phyloP scores from a whole-genome alignment of 2,797 vertebrate species.

The Simalia tracyae region DNA sequence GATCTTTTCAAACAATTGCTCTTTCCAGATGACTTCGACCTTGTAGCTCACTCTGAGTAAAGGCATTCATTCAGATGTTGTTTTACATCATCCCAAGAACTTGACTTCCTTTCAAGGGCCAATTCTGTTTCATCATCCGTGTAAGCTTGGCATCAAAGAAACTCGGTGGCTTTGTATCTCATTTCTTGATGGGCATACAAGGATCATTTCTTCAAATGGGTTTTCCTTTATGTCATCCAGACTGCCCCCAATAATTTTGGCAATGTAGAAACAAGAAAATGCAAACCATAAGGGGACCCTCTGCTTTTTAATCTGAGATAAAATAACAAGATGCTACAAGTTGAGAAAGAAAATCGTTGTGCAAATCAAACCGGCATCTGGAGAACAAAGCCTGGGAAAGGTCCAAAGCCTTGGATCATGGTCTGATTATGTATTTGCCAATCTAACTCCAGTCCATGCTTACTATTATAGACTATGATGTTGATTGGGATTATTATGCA shows the following conservation, averaged over 20 bases:
- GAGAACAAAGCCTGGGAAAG: neutral
- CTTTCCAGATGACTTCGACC: conserved; percentile 22
- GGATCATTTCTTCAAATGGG: conserved; percentile 6
- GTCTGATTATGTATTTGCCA: neutral
- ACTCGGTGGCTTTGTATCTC: neutral
- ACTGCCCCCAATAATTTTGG: neutral
- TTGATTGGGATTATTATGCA: neutral
- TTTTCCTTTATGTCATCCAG: neutral
- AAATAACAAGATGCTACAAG: neutral
- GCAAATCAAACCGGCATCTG: neutral
- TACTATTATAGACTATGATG: neutral
- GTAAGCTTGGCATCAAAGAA: conserved; percentile 14
- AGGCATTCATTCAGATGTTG: neutral
- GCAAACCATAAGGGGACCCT: neutral
- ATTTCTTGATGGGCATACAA: conserved; percentile 1
- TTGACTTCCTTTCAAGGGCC: neutral
- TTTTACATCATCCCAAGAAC: neutral
- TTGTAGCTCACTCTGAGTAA: neutral
- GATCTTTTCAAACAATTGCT: conserved; percentile 20
- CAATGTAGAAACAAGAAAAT: neutral
- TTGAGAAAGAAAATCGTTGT: neutral
- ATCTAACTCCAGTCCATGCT: neutral
- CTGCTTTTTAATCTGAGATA: conserved; percentile 13
- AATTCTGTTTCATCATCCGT: neutral
- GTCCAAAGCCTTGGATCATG: neutral